phyloP scores from a whole-genome alignment of 2,797 vertebrate species.

The Anniella stebbinsi region DNA sequence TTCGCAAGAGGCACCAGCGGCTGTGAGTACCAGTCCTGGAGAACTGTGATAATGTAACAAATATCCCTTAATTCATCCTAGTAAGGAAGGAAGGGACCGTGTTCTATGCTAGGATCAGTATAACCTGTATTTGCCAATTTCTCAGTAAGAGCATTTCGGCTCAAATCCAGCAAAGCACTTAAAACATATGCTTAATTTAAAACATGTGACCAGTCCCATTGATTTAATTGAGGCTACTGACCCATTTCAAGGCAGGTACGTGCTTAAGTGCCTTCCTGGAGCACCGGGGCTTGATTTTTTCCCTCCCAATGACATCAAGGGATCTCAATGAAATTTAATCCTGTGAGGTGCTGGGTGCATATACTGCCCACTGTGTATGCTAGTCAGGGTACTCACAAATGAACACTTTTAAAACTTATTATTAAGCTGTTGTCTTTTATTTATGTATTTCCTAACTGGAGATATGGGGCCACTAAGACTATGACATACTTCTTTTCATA shows the following conservation, averaged over 20 bases:
- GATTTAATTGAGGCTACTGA: slow-evolving; percentile 30
- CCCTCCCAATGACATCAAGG: slow-evolving; percentile 3
- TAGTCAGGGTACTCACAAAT: background rate
- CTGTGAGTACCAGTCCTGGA: background rate
- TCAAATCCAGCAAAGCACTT: slow-evolving; percentile 20
- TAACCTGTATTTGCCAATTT: background rate
- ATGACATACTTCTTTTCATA: slow-evolving; percentile 4
- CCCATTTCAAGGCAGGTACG: slow-evolving; percentile 16
- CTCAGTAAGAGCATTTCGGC: background rate
- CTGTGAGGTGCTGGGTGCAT: background rate
- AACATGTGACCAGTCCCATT: slow-evolving; percentile 35
- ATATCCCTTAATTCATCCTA: slow-evolving; percentile 6
- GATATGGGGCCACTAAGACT: background rate
- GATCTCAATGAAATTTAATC: slow-evolving; percentile 1
- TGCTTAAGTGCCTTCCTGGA: slow-evolving; percentile 7
- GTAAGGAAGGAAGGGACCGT: background rate
- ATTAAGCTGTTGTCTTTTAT: background rate
- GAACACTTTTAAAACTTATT: background rate
- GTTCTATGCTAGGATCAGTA: background rate
- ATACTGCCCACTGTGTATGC: background rate
- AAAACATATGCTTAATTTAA: slow-evolving; percentile 30
- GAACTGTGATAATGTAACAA: background rate
- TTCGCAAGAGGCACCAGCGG: background rate
- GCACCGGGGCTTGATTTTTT: background rate
- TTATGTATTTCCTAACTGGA: background rate